phyloP scores from a whole-genome alignment of 2,797 vertebrate genomes.

The Acomys russatus region DNA sequence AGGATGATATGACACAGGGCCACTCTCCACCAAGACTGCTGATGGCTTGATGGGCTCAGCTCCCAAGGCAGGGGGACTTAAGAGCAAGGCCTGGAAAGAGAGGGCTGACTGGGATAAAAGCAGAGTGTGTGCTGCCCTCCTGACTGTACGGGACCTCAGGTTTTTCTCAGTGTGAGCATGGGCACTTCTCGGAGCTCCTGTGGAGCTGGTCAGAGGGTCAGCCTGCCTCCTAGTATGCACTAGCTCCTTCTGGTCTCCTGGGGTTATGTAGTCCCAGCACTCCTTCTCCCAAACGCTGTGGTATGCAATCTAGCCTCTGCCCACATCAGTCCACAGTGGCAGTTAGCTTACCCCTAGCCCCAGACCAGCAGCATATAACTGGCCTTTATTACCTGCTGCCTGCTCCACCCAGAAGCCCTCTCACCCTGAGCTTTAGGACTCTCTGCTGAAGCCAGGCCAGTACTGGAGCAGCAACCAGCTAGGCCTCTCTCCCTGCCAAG shows the following conservation, averaged over 20 bases:
- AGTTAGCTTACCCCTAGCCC: not conserved
- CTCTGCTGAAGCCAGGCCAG: not conserved
- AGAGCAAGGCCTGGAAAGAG: conserved; percentile 27
- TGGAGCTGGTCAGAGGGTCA: not conserved
- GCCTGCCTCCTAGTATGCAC: not conserved
- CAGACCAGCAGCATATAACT: not conserved
- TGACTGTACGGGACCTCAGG: not conserved
- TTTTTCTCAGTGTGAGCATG: not conserved
- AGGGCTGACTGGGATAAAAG: not conserved
- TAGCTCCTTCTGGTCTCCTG: not conserved
- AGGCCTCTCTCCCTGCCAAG: not conserved
- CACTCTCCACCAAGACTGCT: conserved; percentile 94
- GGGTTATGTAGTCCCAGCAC: not conserved
- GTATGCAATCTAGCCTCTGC: not conserved
- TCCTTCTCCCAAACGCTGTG: not conserved
- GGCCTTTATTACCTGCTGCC: not conserved
- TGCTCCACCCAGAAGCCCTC: not conserved
- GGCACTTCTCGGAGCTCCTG: not conserved
- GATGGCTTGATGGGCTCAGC: conserved; percentile 57
- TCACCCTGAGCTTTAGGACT: not conserved
- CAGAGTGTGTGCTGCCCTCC: not conserved
- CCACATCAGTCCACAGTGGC: not conserved
- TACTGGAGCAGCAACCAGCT: not conserved
- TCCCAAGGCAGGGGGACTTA: accelerated
- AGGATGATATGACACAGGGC: conserved; percentile 94